Evolutionary conservation across 2,888 invertebrate genomes (phyloP).

Genomic region (Nysson spinosus): DNA sequence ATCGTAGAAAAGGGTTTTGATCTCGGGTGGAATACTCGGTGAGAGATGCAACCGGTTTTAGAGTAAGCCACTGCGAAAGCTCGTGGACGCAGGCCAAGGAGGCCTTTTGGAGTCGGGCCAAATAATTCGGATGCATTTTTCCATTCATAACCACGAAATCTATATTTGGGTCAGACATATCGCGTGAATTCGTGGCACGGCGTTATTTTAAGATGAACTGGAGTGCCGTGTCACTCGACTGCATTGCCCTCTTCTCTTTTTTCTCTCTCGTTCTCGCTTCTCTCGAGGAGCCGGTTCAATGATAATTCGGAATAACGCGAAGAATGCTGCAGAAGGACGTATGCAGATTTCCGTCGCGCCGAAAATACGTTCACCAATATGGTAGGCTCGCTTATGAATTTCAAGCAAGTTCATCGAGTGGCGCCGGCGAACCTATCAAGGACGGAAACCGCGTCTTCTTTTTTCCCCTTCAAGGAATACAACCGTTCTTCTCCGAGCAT

Average conservation of each 20-base stretch:
- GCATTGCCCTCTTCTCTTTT: constrained; percentile 31
- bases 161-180: constrained; percentile 63
- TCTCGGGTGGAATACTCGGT: too few relatives aligned
- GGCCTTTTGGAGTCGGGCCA: constrained; percentile 64
- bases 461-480: constrained; percentile 21
- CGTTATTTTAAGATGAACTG: constrained; percentile 58
- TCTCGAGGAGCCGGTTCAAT: neutral
- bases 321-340: neutral
- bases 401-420: neutral
- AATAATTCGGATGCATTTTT: constrained; percentile 72
- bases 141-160: constrained; percentile 72
- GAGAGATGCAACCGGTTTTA: constrained; percentile 27
- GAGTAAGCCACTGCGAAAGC: constrained; percentile 52
- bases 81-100: constrained; percentile 57
- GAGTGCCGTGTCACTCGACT: constrained; percentile 23
- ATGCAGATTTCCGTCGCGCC: neutral
- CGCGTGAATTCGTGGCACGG: constrained; percentile 58
- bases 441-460: constrained; percentile 5
- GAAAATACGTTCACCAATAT: neutral
- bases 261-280: neutral
- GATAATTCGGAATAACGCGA: neutral
- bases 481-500: constrained; percentile 27
- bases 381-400: neutral
- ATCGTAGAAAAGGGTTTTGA: neutral
- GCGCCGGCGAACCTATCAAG: neutral